Conservation (phyloP, 2,888 invertebrate genomes). For the Pyrgus malvae region DNA sequence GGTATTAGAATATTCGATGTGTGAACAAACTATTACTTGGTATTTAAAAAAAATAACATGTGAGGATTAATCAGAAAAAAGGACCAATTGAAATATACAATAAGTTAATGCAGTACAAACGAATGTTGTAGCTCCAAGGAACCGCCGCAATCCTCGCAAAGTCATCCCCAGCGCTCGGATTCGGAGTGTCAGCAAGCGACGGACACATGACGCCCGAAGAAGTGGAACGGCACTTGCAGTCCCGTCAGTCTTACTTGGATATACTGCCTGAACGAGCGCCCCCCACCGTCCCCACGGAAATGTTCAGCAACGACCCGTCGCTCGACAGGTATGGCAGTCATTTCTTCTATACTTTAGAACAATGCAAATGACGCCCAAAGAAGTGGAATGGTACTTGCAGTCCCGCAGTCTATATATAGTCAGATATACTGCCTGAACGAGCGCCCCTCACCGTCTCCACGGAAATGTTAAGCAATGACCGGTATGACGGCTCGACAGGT, state of each 20-base stretch:
- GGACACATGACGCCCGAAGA: constrained; percentile 96
- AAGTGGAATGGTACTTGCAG: constrained; percentile 94
- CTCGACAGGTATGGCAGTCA: constrained; percentile 85
- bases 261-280: constrained; percentile 92
- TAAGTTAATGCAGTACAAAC: background rate
- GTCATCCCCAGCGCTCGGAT: constrained; percentile 76
- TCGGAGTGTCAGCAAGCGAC: constrained; percentile 76
- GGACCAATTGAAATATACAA: no score
- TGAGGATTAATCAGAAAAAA: no score
- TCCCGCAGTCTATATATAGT: constrained; percentile 90
- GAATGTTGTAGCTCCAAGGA: constrained; percentile 76
- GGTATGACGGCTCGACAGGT: no score
- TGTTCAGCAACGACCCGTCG: constrained; percentile 97
- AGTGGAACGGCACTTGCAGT: constrained; percentile 93
- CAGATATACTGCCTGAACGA: constrained; percentile 91
- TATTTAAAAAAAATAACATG: no score
- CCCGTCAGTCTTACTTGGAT: constrained; percentile 90
- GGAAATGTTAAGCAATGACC: no score
- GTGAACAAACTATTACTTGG: no score
- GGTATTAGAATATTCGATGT: no score
- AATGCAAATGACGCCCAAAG: constrained; percentile 96
- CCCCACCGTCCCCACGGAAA: constrained; percentile 94
- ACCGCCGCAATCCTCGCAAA: constrained; percentile 73
- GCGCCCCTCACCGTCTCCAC: no score
- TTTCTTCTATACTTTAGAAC: no score